Percentiles rank a stretch among this genome's conserved stretches.
phyloP scores from a whole-genome alignment of 2,797 vertebrate genomes.

The Enteromius trimaculatus region DNA sequence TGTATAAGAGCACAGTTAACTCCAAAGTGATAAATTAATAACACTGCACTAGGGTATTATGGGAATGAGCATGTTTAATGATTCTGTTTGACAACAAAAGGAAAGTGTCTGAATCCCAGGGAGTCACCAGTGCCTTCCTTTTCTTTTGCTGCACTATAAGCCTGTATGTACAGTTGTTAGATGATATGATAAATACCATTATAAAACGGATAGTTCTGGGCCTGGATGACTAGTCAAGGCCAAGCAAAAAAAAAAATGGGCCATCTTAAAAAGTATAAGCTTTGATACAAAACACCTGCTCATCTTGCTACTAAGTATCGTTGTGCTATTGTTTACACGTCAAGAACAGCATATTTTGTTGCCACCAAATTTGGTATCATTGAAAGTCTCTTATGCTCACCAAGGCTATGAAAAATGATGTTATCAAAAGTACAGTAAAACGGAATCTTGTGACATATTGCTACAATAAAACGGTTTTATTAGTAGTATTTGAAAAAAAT shows the following conservation, averaged over 20 bases:
- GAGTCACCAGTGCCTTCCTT: constrained; percentile 74
- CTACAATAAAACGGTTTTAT: background rate
- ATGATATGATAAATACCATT: constrained; percentile 18
- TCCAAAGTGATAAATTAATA: constrained; percentile 82
- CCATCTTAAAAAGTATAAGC: background rate
- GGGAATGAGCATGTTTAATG: constrained; percentile 82
- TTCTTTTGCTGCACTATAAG: constrained; percentile 50
- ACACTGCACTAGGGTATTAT: constrained; percentile 76
- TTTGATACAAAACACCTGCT: constrained; percentile 1
- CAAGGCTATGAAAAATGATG: background rate
- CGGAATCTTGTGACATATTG: background rate
- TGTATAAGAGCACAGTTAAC: constrained; percentile 69
- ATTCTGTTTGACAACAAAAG: constrained; percentile 86
- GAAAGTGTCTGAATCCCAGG: constrained; percentile 74
- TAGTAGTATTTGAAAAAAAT: background rate
- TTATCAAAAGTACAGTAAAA: background rate
- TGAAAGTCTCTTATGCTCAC: background rate
- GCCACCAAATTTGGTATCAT: background rate
- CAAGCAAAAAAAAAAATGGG: background rate
- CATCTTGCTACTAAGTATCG: background rate
- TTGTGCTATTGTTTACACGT: background rate
- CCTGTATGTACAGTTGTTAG: constrained; percentile 40
- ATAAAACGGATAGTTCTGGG: background rate
- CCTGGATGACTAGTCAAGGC: constrained; percentile 5
- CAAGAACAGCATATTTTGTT: background rate